These are phyloP conservation scores for Drosophila malerkotliana DNA, from an alignment of 1,140 invertebrate genomes.

Conservation along the genomic window DNA sequence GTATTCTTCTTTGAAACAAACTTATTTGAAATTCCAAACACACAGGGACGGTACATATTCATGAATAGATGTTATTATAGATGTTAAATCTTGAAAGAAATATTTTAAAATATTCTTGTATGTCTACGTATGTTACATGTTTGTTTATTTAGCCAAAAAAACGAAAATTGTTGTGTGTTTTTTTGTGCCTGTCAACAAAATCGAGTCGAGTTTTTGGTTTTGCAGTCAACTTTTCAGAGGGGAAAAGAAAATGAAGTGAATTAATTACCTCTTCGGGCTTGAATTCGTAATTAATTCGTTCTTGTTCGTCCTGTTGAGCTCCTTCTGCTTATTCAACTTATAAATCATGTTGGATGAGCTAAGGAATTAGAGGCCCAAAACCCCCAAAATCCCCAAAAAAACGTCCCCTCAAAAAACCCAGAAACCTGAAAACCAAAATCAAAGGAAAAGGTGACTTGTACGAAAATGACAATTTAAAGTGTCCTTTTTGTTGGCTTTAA, in stretches of 20 bases:
- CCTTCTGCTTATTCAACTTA: conserved; percentile 34
- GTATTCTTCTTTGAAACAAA: background rate
- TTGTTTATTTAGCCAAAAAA: conserved; percentile 31
- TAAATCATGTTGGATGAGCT: conserved; percentile 46
- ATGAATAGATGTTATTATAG: conserved; percentile 15
- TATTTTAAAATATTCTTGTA: conserved; percentile 24
- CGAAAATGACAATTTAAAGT: conserved; percentile 11
- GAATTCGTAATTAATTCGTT: conserved; percentile 55
- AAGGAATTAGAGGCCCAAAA: conserved; percentile 11
- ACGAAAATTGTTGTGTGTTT: no score
- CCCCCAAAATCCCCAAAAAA: background rate
- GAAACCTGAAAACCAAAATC: background rate
- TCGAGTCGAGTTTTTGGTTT: conserved; percentile 25
- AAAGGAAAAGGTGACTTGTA: background rate
- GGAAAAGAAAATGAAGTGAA: conserved; percentile 47
- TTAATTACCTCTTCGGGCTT: conserved; percentile 56
- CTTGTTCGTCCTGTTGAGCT: conserved; percentile 34
- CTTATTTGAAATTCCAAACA: background rate
- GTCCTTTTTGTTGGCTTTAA: background rate
- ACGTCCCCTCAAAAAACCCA: background rate
- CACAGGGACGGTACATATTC: background rate
- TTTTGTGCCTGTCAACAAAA: conserved; percentile 43
- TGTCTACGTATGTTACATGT: conserved; percentile 10
- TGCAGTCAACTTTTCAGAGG: conserved; percentile 24
- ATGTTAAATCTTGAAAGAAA: conserved; percentile 29